Conservation (phyloP, 2,888 invertebrate genomes). For the Andrena flavipes region DNA sequence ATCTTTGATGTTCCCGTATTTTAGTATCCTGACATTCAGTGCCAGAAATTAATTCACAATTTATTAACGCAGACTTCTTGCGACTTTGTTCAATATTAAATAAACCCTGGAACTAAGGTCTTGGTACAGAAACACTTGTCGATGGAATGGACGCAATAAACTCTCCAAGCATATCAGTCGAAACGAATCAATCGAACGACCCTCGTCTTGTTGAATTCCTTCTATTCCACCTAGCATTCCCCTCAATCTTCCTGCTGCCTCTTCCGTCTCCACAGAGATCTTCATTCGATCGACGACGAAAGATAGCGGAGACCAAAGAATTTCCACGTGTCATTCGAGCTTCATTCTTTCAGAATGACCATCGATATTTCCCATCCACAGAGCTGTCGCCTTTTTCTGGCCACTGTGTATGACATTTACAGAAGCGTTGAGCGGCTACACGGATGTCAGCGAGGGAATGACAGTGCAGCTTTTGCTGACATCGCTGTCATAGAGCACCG, state of each 20-base stretch:
- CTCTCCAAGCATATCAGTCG: too few species aligned
- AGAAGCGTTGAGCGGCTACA: slow-evolving; percentile 64
- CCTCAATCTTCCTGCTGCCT: slow-evolving; percentile 9
- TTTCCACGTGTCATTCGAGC: slow-evolving; percentile 62
- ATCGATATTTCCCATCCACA: slow-evolving; percentile 60
- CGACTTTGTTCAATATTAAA: too few species aligned
- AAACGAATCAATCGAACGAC: neutral
- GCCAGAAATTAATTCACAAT: too few species aligned
- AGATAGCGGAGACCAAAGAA: slow-evolving; percentile 34
- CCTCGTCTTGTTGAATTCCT: neutral
- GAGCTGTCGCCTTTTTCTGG: slow-evolving; percentile 16
- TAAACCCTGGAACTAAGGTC: too few species aligned
- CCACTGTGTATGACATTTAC: slow-evolving; percentile 53
- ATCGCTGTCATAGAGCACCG: slow-evolving; percentile 56
- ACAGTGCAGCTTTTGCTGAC: slow-evolving; percentile 68
- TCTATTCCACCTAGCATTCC: neutral
- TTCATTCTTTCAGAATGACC: slow-evolving; percentile 56
- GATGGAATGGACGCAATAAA: too few species aligned
- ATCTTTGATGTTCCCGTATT: too few species aligned
- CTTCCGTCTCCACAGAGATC: slow-evolving; percentile 6
- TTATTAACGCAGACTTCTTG: too few species aligned
- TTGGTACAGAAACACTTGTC: too few species aligned
- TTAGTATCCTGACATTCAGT: too few species aligned
- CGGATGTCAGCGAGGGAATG: slow-evolving; percentile 67
- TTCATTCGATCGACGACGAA: slow-evolving; percentile 30